phyloP scores from a whole-genome alignment of 2,113 vertebrate genomes.

The Hippolais icterina region DNA sequence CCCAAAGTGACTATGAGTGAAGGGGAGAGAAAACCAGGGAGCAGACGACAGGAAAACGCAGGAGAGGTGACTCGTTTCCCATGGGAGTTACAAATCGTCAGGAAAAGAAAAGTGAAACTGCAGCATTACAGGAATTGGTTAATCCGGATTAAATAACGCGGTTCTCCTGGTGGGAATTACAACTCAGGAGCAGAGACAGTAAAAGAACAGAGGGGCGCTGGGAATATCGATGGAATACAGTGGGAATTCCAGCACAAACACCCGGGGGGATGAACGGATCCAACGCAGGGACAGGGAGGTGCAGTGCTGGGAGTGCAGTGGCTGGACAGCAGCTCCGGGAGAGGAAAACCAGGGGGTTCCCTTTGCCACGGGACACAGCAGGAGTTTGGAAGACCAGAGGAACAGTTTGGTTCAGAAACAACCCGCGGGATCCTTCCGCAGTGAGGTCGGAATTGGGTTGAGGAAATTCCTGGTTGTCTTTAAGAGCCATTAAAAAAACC shows the following conservation, averaged over 20 bases:
- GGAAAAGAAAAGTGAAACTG: slow-evolving; percentile 46
- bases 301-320: neutral
- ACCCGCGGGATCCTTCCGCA: neutral
- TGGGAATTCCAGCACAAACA: slow-evolving; percentile 49
- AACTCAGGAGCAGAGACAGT: slow-evolving; percentile 7
- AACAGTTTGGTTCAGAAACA: neutral
- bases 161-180: neutral
- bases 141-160: slow-evolving; percentile 6
- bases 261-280: neutral
- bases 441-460: neutral
- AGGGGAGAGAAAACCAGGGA: slow-evolving; percentile 26
- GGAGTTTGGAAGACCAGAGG: slow-evolving; percentile 62
- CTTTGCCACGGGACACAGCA: slow-evolving; percentile 42
- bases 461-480: neutral
- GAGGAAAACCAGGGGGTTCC: neutral
- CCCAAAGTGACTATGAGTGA: slow-evolving; percentile 42
- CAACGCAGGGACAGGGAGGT: accelerated
- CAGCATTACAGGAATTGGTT: slow-evolving; percentile 65
- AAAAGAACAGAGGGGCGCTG: neutral
- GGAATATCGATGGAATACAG: neutral
- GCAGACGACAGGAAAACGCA: neutral
- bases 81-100: slow-evolving; percentile 19
- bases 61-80: neutral
- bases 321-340: slow-evolving; percentile 1
- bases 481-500: neutral